Percentiles rank a stretch among this genome's conserved stretches.
Evolutionary conservation across 2,113 vertebrate species (phyloP).

Genomic region (Misgurnus anguillicaudatus): DNA sequence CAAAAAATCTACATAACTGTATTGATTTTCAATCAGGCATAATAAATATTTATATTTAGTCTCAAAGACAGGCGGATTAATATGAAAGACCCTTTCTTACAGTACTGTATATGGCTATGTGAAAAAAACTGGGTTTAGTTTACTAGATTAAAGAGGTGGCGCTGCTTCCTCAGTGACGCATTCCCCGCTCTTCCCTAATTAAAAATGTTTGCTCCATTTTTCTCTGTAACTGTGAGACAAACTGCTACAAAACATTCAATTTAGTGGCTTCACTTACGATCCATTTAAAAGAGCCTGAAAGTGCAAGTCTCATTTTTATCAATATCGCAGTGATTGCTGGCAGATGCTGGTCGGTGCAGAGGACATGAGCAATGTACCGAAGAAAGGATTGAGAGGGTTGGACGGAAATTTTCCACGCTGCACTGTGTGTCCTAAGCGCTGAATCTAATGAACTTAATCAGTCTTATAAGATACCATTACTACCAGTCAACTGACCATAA

Average conservation of each 20-base stretch:
- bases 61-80: no score
- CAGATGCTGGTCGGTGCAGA: conserved; percentile 8
- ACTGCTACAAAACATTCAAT: conserved; percentile 14
- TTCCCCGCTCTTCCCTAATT: background rate
- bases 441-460: conserved; percentile 24
- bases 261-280: background rate
- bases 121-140: no score
- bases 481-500: conserved; percentile 16
- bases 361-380: background rate
- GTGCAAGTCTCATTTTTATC: conserved; percentile 3
- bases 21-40: no score
- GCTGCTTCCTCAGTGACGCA: no score
- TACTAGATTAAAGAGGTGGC: no score
- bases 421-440: conserved; percentile 13
- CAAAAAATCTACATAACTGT: no score
- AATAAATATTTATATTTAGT: no score
- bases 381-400: background rate
- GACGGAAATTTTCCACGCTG: conserved; percentile 7
- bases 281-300: background rate
- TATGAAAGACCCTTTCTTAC: no score
- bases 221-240: background rate
- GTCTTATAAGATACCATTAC: conserved; percentile 34
- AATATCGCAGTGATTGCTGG: conserved; percentile 8
- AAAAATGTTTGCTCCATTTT: conserved; percentile 5
- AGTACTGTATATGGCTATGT: no score